A percentile compares a stretch with the other conserved stretches of the same genome.
Evolutionary conservation across 2,888 invertebrate species (phyloP).

Genomic region (Caenorhabditis virilis): DNA sequence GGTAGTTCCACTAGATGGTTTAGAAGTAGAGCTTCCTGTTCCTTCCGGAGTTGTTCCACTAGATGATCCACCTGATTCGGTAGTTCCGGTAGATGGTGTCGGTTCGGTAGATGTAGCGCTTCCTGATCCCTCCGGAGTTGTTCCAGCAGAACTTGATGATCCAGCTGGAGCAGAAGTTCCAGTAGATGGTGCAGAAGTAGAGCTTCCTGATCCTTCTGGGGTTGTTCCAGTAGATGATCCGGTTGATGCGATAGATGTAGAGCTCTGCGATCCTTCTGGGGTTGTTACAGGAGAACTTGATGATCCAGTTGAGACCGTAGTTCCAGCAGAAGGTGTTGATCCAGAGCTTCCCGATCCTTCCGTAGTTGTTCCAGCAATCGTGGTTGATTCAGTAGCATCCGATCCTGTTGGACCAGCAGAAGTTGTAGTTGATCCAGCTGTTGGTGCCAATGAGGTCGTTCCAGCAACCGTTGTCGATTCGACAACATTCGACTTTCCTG

Average conservation of each 20-base stretch:
- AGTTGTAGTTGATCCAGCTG: not conserved
- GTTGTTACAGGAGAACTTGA: not conserved
- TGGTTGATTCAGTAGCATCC: not conserved
- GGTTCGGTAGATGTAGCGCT: not conserved
- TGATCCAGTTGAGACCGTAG: constrained; percentile 4
- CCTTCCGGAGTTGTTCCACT: constrained; percentile 7
- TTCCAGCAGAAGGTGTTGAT: not conserved
- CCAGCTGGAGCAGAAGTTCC: constrained; percentile 6
- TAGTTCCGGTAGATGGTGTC: not conserved
- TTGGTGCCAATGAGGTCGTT: not conserved
- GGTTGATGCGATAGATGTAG: not conserved
- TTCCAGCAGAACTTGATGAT: not conserved
- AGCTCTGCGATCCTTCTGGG: not conserved
- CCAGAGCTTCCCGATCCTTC: constrained; percentile 3
- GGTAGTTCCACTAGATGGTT: constrained; percentile 3
- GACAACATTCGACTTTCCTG: constrained; percentile 1
- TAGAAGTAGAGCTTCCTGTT: constrained; percentile 5
- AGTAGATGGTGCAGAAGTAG: constrained; percentile 2
- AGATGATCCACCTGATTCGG: constrained; percentile 1
- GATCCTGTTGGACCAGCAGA: not conserved
- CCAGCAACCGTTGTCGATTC: constrained; percentile 3
- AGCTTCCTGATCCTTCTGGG: constrained; percentile 6
- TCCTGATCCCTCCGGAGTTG: not conserved
- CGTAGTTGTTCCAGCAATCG: constrained; percentile 2
- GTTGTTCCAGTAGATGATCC: not conserved